Conservation (phyloP, 2,797 vertebrate species). For the Acrossocheilus wenchowensis region DNA sequence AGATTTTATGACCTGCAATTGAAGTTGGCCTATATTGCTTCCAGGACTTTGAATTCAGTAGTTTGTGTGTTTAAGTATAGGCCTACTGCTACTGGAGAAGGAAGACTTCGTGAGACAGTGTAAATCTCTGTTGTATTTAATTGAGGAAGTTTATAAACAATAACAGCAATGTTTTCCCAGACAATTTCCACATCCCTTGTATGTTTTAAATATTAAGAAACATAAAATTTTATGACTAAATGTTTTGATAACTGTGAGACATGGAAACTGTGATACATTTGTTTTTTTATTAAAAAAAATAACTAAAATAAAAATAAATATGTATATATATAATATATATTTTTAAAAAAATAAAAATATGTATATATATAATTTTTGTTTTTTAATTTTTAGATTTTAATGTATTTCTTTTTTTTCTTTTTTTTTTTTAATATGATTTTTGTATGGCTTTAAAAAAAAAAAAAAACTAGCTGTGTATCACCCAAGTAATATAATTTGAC, state of each 20-base stretch:
- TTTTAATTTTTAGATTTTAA: no score
- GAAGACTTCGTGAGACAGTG: not conserved
- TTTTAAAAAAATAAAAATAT: not conserved
- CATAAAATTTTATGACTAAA: not conserved
- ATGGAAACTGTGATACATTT: not conserved
- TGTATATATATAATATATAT: not conserved
- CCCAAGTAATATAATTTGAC: not conserved
- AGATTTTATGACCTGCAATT: constrained; percentile 7
- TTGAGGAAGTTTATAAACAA: not conserved
- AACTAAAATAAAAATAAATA: not conserved
- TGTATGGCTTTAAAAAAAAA: not conserved
- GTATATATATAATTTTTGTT: no score
- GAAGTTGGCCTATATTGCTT: not conserved
- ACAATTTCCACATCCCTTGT: not conserved
- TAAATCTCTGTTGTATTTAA: not conserved
- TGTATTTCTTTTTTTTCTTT: no score
- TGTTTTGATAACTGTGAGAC: not conserved
- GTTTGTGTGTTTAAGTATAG: not conserved
- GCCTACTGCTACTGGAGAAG: not conserved
- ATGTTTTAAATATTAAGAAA: not conserved
- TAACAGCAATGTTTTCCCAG: not conserved
- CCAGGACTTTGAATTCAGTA: constrained; percentile 27
- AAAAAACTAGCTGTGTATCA: not conserved
- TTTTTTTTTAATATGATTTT: not conserved
- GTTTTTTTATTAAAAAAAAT: not conserved